Evolutionary conservation across 1,140 invertebrate species (phyloP).

Genomic region (Rhagoletis pomonella): DNA sequence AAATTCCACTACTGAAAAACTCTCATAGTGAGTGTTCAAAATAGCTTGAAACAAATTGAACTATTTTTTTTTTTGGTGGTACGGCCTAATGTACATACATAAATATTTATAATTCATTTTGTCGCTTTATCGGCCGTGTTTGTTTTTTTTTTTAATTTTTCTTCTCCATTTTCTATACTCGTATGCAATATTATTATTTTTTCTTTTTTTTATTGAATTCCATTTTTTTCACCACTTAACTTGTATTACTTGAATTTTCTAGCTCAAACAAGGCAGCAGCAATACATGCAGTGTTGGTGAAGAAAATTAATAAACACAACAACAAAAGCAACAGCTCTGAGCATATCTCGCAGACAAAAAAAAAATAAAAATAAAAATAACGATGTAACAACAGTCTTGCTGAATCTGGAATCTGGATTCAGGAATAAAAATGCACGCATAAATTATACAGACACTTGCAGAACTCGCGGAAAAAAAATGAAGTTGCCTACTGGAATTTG

Average conservation of each 20-base stretch:
- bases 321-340: not conserved
- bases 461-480: not conserved
- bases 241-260: slow-evolving; percentile 39
- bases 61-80: no score
- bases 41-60: not conserved
- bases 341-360: not conserved
- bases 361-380: not conserved
- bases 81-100: not conserved
- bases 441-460: slow-evolving; percentile 4
- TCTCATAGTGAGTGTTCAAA: no score
- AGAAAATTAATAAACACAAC: slow-evolving; percentile 28
- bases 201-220: slow-evolving; percentile 5
- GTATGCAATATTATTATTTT: not conserved
- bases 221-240: slow-evolving; percentile 28
- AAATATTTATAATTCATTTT: not conserved
- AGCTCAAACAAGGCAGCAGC: slow-evolving; percentile 2
- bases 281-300: not conserved
- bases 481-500: slow-evolving; percentile 8
- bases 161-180: not conserved
- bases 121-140: not conserved
- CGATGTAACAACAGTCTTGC: not conserved
- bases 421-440: slow-evolving; percentile 21
- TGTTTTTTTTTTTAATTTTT: not conserved
- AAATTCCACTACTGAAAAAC: no score
- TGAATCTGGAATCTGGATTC: slow-evolving; percentile 28